Conservation (phyloP, 1,140 invertebrate species). For the Phthorimaea operculella region DNA sequence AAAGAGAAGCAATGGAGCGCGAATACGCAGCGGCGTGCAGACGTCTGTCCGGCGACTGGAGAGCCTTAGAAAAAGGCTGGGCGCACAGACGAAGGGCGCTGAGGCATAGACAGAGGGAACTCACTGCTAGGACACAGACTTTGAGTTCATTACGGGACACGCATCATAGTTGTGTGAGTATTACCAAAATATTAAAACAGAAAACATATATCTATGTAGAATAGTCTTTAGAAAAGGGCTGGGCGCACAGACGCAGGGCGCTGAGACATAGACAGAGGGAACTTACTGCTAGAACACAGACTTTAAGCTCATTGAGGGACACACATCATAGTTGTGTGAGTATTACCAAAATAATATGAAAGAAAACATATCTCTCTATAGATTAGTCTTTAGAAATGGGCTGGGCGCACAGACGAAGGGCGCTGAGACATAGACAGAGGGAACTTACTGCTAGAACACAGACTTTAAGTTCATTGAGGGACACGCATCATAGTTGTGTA, state of each 20-base stretch:
- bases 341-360: neutral
- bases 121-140: slow-evolving; percentile 53
- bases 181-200: no score
- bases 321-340: no score
- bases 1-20: slow-evolving; percentile 69
- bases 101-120: slow-evolving; percentile 63
- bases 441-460: no score
- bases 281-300: no score
- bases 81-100: slow-evolving; percentile 64
- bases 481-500: neutral
- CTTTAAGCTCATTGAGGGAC: slow-evolving; percentile 50
- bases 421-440: no score
- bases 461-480: slow-evolving; percentile 50
- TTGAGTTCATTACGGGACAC: slow-evolving; percentile 53
- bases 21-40: slow-evolving; percentile 71
- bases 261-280: no score
- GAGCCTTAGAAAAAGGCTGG: slow-evolving; percentile 66
- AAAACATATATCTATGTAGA: no score
- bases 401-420: slow-evolving; percentile 3
- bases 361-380: no score
- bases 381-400: no score
- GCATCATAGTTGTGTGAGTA: slow-evolving; percentile 31
- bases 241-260: slow-evolving; percentile 1
- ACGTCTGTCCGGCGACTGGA: slow-evolving; percentile 67
- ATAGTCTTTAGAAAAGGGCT: no score